Conservation (phyloP, 2,888 invertebrate genomes). For the Byasa hedistus region DNA sequence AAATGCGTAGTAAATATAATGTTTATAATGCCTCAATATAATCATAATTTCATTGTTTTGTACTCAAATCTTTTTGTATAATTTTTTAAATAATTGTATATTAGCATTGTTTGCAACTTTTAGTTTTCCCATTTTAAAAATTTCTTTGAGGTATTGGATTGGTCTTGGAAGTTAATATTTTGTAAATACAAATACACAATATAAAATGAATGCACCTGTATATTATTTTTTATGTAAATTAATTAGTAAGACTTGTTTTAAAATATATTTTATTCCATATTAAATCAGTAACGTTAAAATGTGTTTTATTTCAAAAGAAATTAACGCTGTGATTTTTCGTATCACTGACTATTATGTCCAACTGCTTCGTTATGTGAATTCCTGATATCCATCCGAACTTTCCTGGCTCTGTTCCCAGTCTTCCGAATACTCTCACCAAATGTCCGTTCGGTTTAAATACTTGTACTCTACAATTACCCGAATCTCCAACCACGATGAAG, state of each 20-base stretch:
- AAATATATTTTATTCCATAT: constrained; percentile 26
- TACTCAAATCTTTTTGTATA: not conserved
- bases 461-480: constrained; percentile 87
- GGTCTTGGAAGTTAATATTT: not conserved
- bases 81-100: not conserved
- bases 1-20: too few species aligned
- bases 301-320: constrained; percentile 50
- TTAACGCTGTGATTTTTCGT: constrained; percentile 76
- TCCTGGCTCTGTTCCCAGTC: constrained; percentile 65
- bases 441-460: constrained; percentile 86
- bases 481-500: constrained; percentile 88
- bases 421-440: constrained; percentile 83
- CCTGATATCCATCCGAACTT: constrained; percentile 86
- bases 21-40: not conserved
- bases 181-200: not conserved
- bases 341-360: constrained; percentile 82
- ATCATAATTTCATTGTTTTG: constrained; percentile 1
- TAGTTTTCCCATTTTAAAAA: too few species aligned
- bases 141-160: not conserved
- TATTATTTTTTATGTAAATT: not conserved
- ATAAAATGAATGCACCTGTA: not conserved
- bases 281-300: constrained; percentile 21
- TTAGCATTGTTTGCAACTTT: too few species aligned
- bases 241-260: constrained; percentile 23
- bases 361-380: constrained; percentile 79